Base-by-base conservation (phyloP, 1,140 invertebrate genomes). In the Holcopasites calliopsidis region DNA sequence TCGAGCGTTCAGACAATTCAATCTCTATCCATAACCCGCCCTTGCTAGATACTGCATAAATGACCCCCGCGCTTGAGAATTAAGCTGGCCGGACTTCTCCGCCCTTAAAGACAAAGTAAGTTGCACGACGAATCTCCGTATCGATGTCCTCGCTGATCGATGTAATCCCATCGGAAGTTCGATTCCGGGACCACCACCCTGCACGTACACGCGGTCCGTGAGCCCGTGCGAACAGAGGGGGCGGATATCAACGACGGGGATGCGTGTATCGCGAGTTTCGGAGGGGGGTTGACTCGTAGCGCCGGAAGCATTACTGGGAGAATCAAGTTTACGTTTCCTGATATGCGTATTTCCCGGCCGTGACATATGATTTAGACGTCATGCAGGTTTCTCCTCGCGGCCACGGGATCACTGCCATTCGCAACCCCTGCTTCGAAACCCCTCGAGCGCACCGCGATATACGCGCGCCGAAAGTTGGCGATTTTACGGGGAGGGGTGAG, bases 271-370 rank as follows among this genome's bases (percentile, higher is more conserved):
- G 44, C 38, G 13, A 55, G 38, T 1, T 50, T 10, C 28, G 38
- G 26, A 3, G 1, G 18, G 10, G 5, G 47, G 57, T 64, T 72
- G 57, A 57, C 61, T 66, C 71, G 50, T 28, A 74, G 2, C 72
- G 62, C 72, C 72, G 62, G 72, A 74, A 74, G 72, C 72, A 68
- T 74, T 74, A 68, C 52, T 31, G 28, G n/a, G n/a, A 60, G 72
- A 74, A 74, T 74, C 72, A 68, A 74, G 62, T 74, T 74, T 74
- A 74, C 72, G 72, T 74, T 74, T 74, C 62, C 62, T 68, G 72
- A 74, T 74, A 68, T 57, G 62, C 72, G 72, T 74, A 74, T 74
- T 74, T 74, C 72, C 72, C 57, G 31, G 5, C 18, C 31, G n/a
- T 74, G 72, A 74, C 72, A 58, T 57, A 74, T 74, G 61, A 74